Base-by-base conservation (phyloP, 2,888 invertebrate genomes). In the Galeruca laticollis region DNA sequence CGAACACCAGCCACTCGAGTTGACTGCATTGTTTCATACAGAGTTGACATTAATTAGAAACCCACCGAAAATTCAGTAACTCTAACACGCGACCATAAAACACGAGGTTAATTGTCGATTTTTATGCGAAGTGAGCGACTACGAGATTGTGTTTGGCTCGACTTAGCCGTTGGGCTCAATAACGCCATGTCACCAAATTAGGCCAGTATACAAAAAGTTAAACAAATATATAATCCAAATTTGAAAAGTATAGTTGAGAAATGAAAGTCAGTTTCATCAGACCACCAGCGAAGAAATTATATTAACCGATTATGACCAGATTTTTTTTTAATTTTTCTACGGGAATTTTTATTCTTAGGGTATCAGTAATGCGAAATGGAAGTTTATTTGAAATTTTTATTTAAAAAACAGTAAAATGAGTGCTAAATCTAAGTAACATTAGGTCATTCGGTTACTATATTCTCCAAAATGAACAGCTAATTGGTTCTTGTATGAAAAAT, bases 41-140 rank as follows among this genome's bases (percentile, higher is more conserved):
- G 4, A 56, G n/a, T 57, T 57, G 56, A 33, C 56, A 57, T 57
- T 57, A 54, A 54, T 54, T 54, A 57, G 33, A 15, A 57, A 57
- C 56, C 56, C 56, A 18, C 35, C 56, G 56, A 57, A 57, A 33
- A 57, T 57, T 57, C 56, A 35, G 56, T 35, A 18, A 57, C 18
- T 57, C 35, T 35, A 4, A 35, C 56, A 57, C 56, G 56, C 56
- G 56, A 57, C 35, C 56, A 57, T 57, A 57, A 35, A 57, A 57
- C 54, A 31, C 33, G 33, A 31, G 31, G 26, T 64, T 72, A 71
- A 70, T 73, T 73, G 65, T 62, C 51, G 49, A 70, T 73, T 73
- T 73, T 71, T 65, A 73, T 70, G 68, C 73, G 63, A 56, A 68
- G 57, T 67, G 60, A 62, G 64, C 40, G 54, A 26, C 26, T 31